Conservation (phyloP, 1,140 invertebrate species). For the Asbolus verrucosus region DNA sequence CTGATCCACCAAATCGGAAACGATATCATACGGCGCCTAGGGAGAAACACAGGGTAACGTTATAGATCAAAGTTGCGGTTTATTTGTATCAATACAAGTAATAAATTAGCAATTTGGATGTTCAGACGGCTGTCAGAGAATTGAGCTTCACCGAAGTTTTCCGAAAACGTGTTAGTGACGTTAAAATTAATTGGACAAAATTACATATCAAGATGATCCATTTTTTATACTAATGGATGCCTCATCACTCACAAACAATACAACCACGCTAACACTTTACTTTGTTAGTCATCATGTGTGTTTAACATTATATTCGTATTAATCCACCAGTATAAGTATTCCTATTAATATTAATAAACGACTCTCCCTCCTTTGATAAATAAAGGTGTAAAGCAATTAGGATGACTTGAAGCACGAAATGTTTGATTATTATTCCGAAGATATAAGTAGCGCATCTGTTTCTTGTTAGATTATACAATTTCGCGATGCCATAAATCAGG, state of each 20-base stretch:
- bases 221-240: no score
- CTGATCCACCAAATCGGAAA: constrained; percentile 66
- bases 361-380: no score
- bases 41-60: constrained; percentile 70
- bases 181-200: constrained; percentile 4
- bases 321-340: neutral
- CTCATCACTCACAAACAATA: no score
- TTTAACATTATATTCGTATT: constrained; percentile 20
- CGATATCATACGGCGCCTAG: constrained; percentile 72
- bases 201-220: no score
- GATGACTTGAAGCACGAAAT: constrained; percentile 30
- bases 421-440: constrained; percentile 33
- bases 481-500: constrained; percentile 34
- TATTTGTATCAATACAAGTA: constrained; percentile 13
- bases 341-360: neutral
- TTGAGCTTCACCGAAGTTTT: constrained; percentile 16
- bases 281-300: no score
- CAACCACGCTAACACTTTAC: no score
- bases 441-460: constrained; percentile 37
- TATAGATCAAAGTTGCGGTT: constrained; percentile 40
- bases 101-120: constrained; percentile 35
- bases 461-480: constrained; percentile 42
- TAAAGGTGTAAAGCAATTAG: no score
- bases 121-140: constrained; percentile 23
- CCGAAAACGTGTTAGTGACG: constrained; percentile 23